Conservation (phyloP, 64 coral and sea anemone species). For the Trachythela sp. region DNA sequence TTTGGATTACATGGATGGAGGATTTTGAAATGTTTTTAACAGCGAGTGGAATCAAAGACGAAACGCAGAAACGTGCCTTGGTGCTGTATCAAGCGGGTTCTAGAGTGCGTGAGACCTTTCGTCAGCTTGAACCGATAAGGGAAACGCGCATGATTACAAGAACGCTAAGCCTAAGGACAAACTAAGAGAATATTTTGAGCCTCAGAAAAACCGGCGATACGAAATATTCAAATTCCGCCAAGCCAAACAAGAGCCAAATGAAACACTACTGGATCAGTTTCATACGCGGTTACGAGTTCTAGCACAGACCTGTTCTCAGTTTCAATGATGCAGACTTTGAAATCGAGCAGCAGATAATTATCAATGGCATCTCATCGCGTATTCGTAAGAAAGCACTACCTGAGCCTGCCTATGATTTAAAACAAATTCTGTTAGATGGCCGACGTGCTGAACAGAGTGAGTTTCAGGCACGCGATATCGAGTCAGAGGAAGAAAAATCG, state of each 20-base stretch:
- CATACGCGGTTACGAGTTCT: neutral
- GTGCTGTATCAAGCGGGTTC: too few relatives aligned
- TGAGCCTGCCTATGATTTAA: neutral
- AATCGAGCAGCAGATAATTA: neutral
- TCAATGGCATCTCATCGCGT: neutral
- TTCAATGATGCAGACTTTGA: neutral
- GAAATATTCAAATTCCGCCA: constrained; percentile 4
- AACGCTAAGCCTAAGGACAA: too few relatives aligned
- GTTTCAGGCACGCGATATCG: neutral
- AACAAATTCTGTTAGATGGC: neutral
- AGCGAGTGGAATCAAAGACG: too few relatives aligned
- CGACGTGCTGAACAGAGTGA: neutral
- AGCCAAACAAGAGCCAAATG: neutral
- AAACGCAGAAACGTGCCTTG: too few relatives aligned
- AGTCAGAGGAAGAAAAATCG: neutral
- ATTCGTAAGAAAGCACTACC: neutral
- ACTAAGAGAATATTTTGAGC: too few relatives aligned
- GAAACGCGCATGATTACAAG: too few relatives aligned
- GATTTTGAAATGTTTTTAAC: too few relatives aligned
- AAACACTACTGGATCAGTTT: neutral
- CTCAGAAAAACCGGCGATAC: neutral
- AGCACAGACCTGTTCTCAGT: constrained; percentile 2
- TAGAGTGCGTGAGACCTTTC: too few relatives aligned
- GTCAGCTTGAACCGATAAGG: too few relatives aligned
- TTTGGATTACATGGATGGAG: too few relatives aligned